Evolutionary conservation across 2,797 vertebrate species (phyloP).

Genomic region (Muraenolepis orangiensis): DNA sequence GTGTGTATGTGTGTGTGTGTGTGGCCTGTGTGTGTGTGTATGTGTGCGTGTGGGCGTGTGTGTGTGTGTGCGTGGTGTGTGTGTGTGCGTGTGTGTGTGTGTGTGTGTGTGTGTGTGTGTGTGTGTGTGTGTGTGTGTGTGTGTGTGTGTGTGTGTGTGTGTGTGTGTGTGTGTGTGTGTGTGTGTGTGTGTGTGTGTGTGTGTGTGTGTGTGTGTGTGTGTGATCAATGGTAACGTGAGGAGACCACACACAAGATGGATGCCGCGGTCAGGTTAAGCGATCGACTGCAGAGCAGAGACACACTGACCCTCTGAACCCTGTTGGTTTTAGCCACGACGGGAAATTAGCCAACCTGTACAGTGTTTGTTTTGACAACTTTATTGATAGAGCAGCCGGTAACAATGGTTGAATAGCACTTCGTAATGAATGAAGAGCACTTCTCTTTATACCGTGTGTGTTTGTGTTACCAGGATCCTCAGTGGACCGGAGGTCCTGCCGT

Average conservation of each 20-base stretch:
- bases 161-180: conserved; percentile 54
- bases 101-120: no score
- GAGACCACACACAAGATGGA: conserved; percentile 85
- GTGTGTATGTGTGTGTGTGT: conserved; percentile 57
- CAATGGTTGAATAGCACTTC: neutral
- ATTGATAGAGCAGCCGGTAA: neutral
- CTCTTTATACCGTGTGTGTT: neutral
- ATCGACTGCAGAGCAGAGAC: conserved; percentile 67
- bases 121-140: no score
- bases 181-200: conserved; percentile 62
- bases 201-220: conserved; percentile 83
- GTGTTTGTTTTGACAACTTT: no score
- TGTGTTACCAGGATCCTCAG: neutral
- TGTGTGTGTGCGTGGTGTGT: conserved; percentile 81
- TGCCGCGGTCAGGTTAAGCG: conserved; percentile 78
- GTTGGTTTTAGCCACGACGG: no score
- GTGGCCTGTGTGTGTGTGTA: conserved; percentile 25
- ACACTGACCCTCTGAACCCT: no score
- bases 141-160: no score
- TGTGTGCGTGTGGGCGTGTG: conserved; percentile 72
- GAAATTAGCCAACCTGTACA: no score
- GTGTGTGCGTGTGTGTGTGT: no score
- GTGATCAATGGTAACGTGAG: conserved; percentile 93
- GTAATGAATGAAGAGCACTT: neutral
- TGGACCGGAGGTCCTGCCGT: neutral